Evolutionary conservation across 2,797 vertebrate genomes (phyloP).

Genomic region (Paedocypris micromegethes): DNA sequence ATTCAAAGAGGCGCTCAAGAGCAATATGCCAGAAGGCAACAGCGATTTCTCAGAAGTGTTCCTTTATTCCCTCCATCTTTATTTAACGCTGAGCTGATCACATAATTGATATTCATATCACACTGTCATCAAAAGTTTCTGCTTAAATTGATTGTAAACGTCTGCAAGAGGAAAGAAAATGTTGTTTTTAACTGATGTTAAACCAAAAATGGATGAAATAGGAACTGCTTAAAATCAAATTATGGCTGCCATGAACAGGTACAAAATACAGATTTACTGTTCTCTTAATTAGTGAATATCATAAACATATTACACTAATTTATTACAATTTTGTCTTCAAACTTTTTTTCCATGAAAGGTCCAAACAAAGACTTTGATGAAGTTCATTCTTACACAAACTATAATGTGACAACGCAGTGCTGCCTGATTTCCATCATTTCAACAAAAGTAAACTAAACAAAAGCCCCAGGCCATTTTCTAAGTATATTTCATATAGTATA

Average conservation of each 20-base stretch:
- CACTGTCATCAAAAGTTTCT: slow-evolving; percentile 15
- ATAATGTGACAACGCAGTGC: too few relatives aligned
- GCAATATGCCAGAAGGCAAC: neutral
- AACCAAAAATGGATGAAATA: slow-evolving; percentile 3
- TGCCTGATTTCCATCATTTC: too few relatives aligned
- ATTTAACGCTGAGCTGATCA: neutral
- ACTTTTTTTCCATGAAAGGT: too few relatives aligned
- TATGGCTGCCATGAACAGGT: neutral
- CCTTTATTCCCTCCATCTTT: slow-evolving; percentile 12
- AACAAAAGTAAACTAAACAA: too few relatives aligned
- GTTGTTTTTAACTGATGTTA: neutral
- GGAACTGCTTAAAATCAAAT: slow-evolving; percentile 18
- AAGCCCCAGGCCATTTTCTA: too few relatives aligned
- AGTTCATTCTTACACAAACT: too few relatives aligned
- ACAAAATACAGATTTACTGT: neutral
- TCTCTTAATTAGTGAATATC: neutral
- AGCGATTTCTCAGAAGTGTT: slow-evolving; percentile 23
- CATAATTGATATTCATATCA: slow-evolving; percentile 28
- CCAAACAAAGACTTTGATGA: too few relatives aligned
- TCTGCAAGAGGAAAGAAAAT: slow-evolving; percentile 14
- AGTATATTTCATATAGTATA: too few relatives aligned
- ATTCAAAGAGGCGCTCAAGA: slow-evolving; percentile 13
- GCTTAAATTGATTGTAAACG: slow-evolving; percentile 6
- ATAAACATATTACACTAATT: too few relatives aligned
- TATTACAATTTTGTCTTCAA: too few relatives aligned